Evolutionary conservation across 2,797 vertebrate species (phyloP), one percentile per base, ranked within the genome.

Genomic region (Hapalemur alaotrensis): DNA sequence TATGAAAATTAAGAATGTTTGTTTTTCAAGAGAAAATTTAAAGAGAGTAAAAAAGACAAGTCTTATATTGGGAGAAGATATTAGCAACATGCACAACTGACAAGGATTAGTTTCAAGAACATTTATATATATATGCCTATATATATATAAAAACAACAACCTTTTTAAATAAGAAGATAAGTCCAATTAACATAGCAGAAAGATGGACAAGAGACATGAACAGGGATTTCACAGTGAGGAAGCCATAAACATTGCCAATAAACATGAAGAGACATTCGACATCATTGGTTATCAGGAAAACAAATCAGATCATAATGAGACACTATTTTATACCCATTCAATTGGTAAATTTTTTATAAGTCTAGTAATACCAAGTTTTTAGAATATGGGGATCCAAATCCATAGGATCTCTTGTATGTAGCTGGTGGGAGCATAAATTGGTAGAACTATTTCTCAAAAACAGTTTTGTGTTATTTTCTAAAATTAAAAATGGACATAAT

Each of bases 401-500:
- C 43, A 41, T 5, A 18, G 0, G 17, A 28, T 30, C 12, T 80
- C 65, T 32, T 57, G 1, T 30, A 48, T 22, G 2, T 61, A n/a
- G 43, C 32, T n/a, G 23, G 7, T 48, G 48, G 63, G 43, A 43
- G 10, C 28, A 88, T 12, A 78, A 15, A 12, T 46, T 22, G 12
- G 67, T 67, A 43, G 70, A 54, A 48, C 3, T 46, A 20, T 69
- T 88, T 83, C 69, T 28, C 32, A 80, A 88, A 85, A 82, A 65
- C 7, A 70, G 38, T 30, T 81, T 91, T 63, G 59, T 4, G 1
- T 52, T 91, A 91, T 85, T 97, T 93, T 61, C 78, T 93, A 67
- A 91, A 69, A 86, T 69, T 76, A 65, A 80, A 89, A 78, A 73
- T 32, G 20, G 88, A 84, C 76, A 46, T 93, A 80, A 75, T 79